Base-by-base conservation (phyloP, 2,113 vertebrate species). In the Fukomys damarensis region DNA sequence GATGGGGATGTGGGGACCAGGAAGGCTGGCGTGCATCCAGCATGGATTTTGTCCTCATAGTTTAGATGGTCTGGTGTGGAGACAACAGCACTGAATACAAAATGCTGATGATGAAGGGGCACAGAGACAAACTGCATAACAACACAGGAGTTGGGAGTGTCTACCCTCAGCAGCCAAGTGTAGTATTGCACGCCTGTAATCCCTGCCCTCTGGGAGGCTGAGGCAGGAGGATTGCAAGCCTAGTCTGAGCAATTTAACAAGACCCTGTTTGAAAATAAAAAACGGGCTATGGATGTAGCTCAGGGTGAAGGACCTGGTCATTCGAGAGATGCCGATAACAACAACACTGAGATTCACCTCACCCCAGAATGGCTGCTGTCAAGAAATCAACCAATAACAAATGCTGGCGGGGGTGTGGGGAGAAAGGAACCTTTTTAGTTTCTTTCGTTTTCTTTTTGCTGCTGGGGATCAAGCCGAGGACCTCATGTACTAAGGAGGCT, bases 51-150 rank as follows among this genome's bases (percentile, higher is more conserved):
- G 56, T 65, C n/a, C 72, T 41, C 28, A 16, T 17, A 66, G n/a
- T 13, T 9, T n/a, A 49, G 85, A 30, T 3, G 2, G 49, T 61
- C 41, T 41, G 22, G 38, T 56, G n/a, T 5, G 38, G 89, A 12
- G 24, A 38, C 26, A 7, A 7, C 58, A 22, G 56, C 22, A 2
- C 14, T 1, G 63, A 38, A 24, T 13, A 13, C 35, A 46, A 12
- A 59, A 41, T 6, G 41, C 61, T 22, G 0, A 58, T 24, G 43
- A 17, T 19, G 66, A 17, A 35, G 20, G 28, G 56, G 5, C 35
- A 13, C 5, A 4, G 22, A 19, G 54, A 56, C 5, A 43, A 1
- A 0, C 17, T 4, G 14, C 2, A 0, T 14, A 16, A 24, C 35
- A 20, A 26, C 43, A 24, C 46, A 26, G 58, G 28, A 35, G 41